These are phyloP conservation scores for Drosophila tripunctata DNA, from an alignment of 2,888 invertebrate species.

Conservation along the genomic window DNA sequence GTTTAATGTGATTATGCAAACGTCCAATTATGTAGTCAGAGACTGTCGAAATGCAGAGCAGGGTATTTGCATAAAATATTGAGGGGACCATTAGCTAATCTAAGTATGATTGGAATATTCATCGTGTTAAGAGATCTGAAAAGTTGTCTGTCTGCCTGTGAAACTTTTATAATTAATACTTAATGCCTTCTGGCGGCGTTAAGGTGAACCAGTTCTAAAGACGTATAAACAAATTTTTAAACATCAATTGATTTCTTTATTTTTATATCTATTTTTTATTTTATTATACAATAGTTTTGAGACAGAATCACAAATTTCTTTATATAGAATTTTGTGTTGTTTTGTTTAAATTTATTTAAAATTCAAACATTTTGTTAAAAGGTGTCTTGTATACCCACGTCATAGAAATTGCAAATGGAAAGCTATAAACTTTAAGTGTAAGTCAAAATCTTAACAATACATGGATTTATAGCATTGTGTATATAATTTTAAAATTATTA, in stretches of 20 bases:
- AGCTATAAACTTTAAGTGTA: neutral
- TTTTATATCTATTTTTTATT: slow-evolving; percentile 1
- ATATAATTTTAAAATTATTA: neutral
- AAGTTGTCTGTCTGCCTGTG: slow-evolving; percentile 16
- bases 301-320: slow-evolving; percentile 27
- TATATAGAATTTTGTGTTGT: slow-evolving; percentile 11
- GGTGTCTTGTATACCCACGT: slow-evolving; percentile 19
- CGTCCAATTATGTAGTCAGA: slow-evolving; percentile 37
- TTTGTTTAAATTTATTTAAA: slow-evolving; percentile 15
- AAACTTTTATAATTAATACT: slow-evolving; percentile 39
- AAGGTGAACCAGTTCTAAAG: slow-evolving; percentile 57
- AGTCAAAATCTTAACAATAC: neutral
- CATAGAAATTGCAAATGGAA: slow-evolving; percentile 29
- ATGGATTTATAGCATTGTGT: neutral
- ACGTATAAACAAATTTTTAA: slow-evolving; percentile 21
- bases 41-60: slow-evolving; percentile 55
- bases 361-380: slow-evolving; percentile 20
- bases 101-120: slow-evolving; percentile 28
- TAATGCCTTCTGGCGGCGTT: slow-evolving; percentile 16
- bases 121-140: slow-evolving; percentile 14
- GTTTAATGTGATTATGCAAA: slow-evolving; percentile 39
- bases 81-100: slow-evolving; percentile 44
- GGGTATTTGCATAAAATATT: slow-evolving; percentile 49
- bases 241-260: slow-evolving; percentile 9
- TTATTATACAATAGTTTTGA: slow-evolving; percentile 3